These are phyloP conservation scores for Gobio gobio DNA, from an alignment of 2,113 vertebrate species.

Conservation along the genomic window DNA sequence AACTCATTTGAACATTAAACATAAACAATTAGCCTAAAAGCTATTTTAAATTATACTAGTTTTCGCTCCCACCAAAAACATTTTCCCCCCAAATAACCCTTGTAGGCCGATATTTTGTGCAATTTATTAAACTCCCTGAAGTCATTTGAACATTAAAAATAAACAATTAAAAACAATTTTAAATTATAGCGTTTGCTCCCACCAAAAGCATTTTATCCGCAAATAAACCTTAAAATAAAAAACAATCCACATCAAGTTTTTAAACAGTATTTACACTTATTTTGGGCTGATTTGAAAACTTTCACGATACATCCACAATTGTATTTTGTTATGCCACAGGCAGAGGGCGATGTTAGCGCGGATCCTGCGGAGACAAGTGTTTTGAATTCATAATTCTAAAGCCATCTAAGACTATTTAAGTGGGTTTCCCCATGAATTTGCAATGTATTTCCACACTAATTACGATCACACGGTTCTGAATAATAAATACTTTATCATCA, in stretches of 20 bases:
- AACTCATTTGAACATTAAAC: too few species aligned
- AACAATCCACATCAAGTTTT: neutral
- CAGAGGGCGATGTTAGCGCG: conserved; percentile 39
- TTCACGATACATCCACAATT: too few species aligned
- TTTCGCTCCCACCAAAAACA: too few species aligned
- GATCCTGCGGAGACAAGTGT: neutral
- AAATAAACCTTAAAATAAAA: neutral
- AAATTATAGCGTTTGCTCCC: too few species aligned
- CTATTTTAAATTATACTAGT: too few species aligned
- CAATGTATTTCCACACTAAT: conserved; percentile 31
- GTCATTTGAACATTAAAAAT: neutral
- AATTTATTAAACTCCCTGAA: neutral
- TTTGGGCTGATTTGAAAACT: neutral
- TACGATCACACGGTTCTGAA: conserved; percentile 18
- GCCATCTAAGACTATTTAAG: conserved; percentile 14
- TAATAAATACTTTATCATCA: conserved; percentile 1
- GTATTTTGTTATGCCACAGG: neutral
- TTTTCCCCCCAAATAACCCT: neutral
- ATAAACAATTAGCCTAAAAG: too few species aligned
- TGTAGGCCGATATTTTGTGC: neutral
- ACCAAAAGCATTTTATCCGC: too few species aligned
- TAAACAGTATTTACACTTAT: neutral
- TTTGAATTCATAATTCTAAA: conserved; percentile 23
- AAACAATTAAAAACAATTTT: neutral
- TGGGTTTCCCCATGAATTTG: conserved; percentile 17